Evolutionary conservation across 2,888 invertebrate species (phyloP), one percentile per base, ranked within the genome.

Genomic region (Lepidochitona cinerea): DNA sequence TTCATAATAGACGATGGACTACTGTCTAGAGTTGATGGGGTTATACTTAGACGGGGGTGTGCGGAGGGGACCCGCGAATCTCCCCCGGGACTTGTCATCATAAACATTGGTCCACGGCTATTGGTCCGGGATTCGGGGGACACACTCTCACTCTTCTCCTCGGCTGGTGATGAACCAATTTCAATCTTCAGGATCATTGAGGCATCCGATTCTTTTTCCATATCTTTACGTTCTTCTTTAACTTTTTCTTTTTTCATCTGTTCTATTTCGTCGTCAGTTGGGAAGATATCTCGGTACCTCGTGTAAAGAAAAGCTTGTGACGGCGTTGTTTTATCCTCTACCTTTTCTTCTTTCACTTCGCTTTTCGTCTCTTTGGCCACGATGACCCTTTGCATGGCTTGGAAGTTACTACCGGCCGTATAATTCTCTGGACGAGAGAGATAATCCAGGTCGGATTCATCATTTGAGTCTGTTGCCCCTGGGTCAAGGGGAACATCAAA

Each of bases 271-370:
- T 68, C 59, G 5, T 69, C 70, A 14, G 32, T 49, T 12, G 72
- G 67, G 1, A 70, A 64, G 26, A 72, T 71, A 49, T 72, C 69
- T 37, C 68, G 68, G 66, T 72, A 72, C 5, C 74, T 67, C n/a
- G 49, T 36, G 64, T 69, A 70, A 5, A 72, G 68, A 14, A 69
- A 68, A 36, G 59, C 36, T 26, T 68, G 64, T 1, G 52, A 70
- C 23, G 73, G 69, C 33, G 75, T 75, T 54, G 77, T 73, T 81
- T 79, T 92, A 93, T 88, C 93, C 93, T 90, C 93, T 92, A 88
- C 81, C 35, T 94, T 94, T 84, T 95, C 95, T 89, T 94, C 93
- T 91, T 96, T 96, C 89, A 95, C 93, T 90, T 95, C 95, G 87
- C 96, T 74, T 69, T 77, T 95, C 84, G 96, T 96, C 92, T 96